These are phyloP conservation scores for Crax fasciolata DNA, from an alignment of 2,797 vertebrate genomes.

Conservation along the genomic window DNA sequence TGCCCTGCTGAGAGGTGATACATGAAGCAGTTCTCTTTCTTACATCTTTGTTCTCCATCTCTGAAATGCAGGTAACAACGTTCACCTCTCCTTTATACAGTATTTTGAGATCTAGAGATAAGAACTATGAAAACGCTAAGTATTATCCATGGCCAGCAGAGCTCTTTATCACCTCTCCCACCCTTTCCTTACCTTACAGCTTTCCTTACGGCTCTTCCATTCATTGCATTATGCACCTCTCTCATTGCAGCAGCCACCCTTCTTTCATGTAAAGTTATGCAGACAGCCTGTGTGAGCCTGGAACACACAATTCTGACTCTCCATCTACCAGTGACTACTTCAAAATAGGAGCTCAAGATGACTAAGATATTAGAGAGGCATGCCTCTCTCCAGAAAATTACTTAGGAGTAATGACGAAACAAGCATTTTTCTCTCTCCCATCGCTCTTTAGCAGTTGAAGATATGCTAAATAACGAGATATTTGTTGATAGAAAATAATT, in stretches of 20 bases:
- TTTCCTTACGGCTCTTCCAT: background rate
- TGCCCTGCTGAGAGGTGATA: conserved; percentile 45
- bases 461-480: background rate
- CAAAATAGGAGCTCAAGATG: background rate
- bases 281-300: background rate
- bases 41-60: conserved; percentile 41
- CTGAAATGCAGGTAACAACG: conserved; percentile 46
- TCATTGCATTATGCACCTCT: background rate
- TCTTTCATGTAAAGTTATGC: background rate
- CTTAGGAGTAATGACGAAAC: background rate
- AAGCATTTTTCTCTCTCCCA: background rate
- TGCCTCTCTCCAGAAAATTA: background rate
- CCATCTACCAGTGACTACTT: background rate
- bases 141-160: background rate
- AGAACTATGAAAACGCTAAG: background rate
- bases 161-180: background rate
- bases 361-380: background rate
- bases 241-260: background rate
- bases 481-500: background rate
- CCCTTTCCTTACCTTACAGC: background rate
- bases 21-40: background rate
- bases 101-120: conserved; percentile 32
- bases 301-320: background rate
- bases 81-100: conserved; percentile 42
- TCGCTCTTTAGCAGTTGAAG: background rate